phyloP scores from a whole-genome alignment of 2,888 invertebrate genomes.

The Augiades crinisus region DNA sequence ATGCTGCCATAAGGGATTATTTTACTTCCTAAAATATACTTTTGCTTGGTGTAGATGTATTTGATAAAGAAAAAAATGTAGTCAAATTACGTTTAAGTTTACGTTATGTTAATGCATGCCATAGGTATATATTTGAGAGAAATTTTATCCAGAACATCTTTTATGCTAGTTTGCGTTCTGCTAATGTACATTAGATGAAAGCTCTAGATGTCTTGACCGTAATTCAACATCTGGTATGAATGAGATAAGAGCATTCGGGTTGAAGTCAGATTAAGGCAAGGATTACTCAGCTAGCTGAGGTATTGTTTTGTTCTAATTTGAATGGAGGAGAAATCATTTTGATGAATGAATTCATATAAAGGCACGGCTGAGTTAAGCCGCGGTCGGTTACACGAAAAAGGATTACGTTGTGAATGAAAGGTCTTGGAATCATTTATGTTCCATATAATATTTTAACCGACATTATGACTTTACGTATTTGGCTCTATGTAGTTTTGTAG shows the following conservation, averaged over 20 bases:
- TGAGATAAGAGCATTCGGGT: conserved; percentile 23
- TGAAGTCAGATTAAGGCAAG: conserved; percentile 21
- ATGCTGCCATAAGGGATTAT: conserved; percentile 56
- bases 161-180: neutral
- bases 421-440: neutral
- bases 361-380: conserved; percentile 10
- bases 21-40: no score
- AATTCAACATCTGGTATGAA: conserved; percentile 25
- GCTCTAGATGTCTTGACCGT: neutral
- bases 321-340: conserved; percentile 22
- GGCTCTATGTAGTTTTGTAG: no score
- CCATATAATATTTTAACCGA: neutral
- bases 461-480: no score
- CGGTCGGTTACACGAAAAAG: conserved; percentile 12
- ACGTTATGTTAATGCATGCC: no score
- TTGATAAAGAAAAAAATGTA: neutral
- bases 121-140: no score
- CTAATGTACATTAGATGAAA: conserved; percentile 10
- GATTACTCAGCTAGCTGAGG: conserved; percentile 12
- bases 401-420: conserved; percentile 13
- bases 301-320: conserved; percentile 16
- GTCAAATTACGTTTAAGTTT: neutral
- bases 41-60: neutral
- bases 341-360: conserved; percentile 23
- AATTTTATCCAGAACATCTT: conserved; percentile 11